These are phyloP conservation scores for pig (Sus scrofa) DNA, from an alignment of 2,113 vertebrate genomes.

Conservation along the genomic window T2T-Sscrofa CM000812.6:153640501-153641000, in stretches of 20 bases:
- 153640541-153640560: too few relatives aligned
- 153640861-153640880: not conserved
- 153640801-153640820: not conserved
- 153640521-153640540: too few relatives aligned
- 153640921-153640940: not conserved
- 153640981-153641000: not conserved
- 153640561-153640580: too few relatives aligned
- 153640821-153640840: not conserved
- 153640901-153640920: not conserved
- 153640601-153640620: too few relatives aligned
- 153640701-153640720: not conserved
- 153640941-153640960: not conserved
- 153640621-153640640: too few relatives aligned
- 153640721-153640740: not conserved
- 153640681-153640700: not conserved
- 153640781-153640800: not conserved
- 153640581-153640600: too few relatives aligned
- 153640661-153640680: not conserved
- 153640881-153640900: not conserved
- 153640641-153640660: not conserved
- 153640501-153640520: too few relatives aligned
- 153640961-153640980: not conserved
- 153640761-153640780: not conserved
- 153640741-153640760: not conserved
- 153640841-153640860: not conserved